Evolutionary conservation across 2,113 vertebrate genomes (phyloP).

Genomic region (Oxygymnocypris stewartii): DNA sequence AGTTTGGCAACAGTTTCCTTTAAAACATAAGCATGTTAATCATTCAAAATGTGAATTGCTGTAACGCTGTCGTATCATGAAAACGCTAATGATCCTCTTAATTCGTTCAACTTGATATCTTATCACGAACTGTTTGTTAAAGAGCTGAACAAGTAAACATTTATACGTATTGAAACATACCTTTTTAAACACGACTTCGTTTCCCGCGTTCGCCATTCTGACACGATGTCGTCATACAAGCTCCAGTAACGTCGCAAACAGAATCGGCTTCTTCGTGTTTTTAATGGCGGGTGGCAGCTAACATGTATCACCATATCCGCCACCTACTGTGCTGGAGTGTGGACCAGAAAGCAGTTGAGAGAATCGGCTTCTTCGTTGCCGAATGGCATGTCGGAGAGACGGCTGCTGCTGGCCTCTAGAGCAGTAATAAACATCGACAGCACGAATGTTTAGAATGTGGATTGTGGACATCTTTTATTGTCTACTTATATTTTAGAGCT

Average conservation of each 20-base stretch:
- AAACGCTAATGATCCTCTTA: not conserved
- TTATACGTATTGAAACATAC: conserved; percentile 48
- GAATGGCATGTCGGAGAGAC: not conserved
- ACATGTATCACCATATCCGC: not conserved
- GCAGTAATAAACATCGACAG: not conserved
- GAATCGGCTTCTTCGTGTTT: not conserved
- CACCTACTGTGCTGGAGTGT: not conserved
- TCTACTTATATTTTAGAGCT: not conserved
- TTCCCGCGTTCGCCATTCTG: conserved; percentile 65
- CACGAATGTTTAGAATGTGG: not conserved
- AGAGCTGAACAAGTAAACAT: not conserved
- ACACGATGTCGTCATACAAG: not conserved
- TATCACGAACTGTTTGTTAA: too few species aligned
- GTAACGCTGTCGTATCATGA: not conserved
- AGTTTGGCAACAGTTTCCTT: conserved; percentile 73
- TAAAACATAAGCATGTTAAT: not conserved
- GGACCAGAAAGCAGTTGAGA: not conserved
- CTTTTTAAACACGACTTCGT: conserved; percentile 70
- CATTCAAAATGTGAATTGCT: not conserved
- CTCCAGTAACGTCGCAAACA: too few species aligned
- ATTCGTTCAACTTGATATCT: not conserved
- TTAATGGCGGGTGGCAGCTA: not conserved
- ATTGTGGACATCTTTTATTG: too few species aligned
- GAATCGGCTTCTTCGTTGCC: not conserved
- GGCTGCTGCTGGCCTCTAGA: not conserved